Conservation (phyloP, 2,888 invertebrate genomes). For the Platynereis dumerilii region DNA sequence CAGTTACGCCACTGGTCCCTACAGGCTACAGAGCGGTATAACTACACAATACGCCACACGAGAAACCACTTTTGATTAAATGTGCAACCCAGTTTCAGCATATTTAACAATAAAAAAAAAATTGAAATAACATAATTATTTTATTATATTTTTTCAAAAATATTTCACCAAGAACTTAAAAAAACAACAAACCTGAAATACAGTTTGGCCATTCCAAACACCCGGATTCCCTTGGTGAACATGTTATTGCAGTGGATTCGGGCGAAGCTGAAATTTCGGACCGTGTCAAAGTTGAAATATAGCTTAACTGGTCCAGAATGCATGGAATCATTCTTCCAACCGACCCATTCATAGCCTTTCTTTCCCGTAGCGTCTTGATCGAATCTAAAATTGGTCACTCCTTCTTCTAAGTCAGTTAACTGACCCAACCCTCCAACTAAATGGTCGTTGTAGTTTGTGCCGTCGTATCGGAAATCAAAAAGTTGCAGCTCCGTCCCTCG, state of each 20-base stretch:
- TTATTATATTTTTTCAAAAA: too few species aligned
- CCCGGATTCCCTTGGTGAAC: slow-evolving; percentile 83
- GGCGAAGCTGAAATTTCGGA: slow-evolving; percentile 85
- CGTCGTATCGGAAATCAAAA: slow-evolving; percentile 85
- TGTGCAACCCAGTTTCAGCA: too few species aligned
- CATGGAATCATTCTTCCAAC: slow-evolving; percentile 73
- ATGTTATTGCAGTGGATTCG: slow-evolving; percentile 85
- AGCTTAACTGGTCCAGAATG: slow-evolving; percentile 73
- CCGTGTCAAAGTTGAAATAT: slow-evolving; percentile 84
- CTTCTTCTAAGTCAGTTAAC: slow-evolving; percentile 79
- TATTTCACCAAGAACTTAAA: too few species aligned
- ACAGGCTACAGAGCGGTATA: too few species aligned
- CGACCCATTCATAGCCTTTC: slow-evolving; percentile 84
- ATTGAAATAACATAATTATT: too few species aligned
- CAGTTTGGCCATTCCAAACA: slow-evolving; percentile 79
- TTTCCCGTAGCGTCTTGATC: slow-evolving; percentile 67
- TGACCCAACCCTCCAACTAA: slow-evolving; percentile 83
- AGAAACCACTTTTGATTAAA: too few species aligned
- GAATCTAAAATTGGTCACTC: slow-evolving; percentile 76
- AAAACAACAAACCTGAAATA: slow-evolving; percentile 68
- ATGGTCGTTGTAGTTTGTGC: slow-evolving; percentile 67
- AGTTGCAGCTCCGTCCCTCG: slow-evolving; percentile 81
- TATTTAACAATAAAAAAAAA: too few species aligned
- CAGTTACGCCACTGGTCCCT: too few species aligned
- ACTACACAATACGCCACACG: too few species aligned